These are phyloP conservation scores for Linnaemya tessellans DNA, from an alignment of 2,888 invertebrate species.

Conservation along the genomic window DNA sequence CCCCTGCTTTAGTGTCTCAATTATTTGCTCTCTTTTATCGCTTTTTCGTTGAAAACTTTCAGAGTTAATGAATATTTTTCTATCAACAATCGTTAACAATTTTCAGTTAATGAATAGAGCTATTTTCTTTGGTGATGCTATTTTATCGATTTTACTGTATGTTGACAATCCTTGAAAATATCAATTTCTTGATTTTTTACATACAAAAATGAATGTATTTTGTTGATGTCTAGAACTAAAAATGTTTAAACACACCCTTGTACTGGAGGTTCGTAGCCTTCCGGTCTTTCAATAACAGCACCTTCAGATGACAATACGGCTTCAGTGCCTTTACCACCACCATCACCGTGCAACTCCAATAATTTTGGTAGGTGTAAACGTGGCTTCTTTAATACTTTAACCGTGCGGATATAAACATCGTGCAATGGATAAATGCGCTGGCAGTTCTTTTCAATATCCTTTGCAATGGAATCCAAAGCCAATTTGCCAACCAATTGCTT, in stretches of 20 bases:
- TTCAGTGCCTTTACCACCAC: conserved; percentile 88
- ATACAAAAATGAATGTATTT: conserved; percentile 55
- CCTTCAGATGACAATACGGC: conserved; percentile 88
- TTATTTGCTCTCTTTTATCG: no score
- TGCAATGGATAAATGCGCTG: conserved; percentile 98
- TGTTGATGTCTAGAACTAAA: conserved; percentile 19
- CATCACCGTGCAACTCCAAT: conserved; percentile 97
- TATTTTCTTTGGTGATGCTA: no score
- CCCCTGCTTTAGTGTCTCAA: no score
- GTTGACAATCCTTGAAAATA: no score
- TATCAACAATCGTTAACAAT: no score
- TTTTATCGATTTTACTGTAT: no score
- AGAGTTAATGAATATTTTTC: no score
- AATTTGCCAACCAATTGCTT: conserved; percentile 98
- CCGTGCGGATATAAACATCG: conserved; percentile 99
- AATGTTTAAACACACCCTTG: conserved; percentile 95
- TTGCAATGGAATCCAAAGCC: conserved; percentile 99
- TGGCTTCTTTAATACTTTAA: conserved; percentile 99
- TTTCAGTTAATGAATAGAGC: no score
- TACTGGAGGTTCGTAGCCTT: conserved; percentile 99
- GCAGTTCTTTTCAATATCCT: conserved; percentile 99
- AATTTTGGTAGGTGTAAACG: conserved; percentile 98
- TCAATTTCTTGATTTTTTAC: conserved; percentile 64
- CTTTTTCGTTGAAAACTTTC: no score
- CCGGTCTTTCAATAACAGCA: conserved; percentile 93